Conservation (phyloP, 2,888 invertebrate species). For the Norana najaformis region DNA sequence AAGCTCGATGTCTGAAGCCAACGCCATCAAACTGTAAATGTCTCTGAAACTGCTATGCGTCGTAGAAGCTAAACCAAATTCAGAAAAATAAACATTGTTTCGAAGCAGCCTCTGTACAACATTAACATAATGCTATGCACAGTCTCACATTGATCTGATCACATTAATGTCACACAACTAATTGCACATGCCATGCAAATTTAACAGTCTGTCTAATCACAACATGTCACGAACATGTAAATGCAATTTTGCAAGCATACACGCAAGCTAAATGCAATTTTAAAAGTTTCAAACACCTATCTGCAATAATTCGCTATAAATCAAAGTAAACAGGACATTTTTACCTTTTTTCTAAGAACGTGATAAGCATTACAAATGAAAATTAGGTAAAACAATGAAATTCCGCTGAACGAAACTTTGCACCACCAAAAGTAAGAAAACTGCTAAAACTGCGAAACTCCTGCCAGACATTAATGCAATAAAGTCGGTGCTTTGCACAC, state of each 20-base stretch:
- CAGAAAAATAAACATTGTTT: neutral
- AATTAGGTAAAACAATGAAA: neutral
- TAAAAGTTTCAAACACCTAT: constrained; percentile 5
- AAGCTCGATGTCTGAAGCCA: constrained; percentile 2
- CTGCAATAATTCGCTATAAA: neutral
- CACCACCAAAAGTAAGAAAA: neutral
- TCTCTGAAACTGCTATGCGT: neutral
- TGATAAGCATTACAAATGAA: neutral
- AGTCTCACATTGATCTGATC: neutral
- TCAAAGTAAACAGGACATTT: neutral
- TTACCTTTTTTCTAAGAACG: neutral
- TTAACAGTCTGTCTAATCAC: neutral
- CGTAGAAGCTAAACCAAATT: neutral
- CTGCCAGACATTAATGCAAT: neutral
- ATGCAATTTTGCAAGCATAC: neutral
- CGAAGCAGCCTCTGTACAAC: neutral
- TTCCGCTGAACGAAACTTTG: neutral
- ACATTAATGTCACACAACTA: neutral
- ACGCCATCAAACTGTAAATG: neutral
- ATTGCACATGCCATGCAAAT: neutral
- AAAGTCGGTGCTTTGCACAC: neutral
- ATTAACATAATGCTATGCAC: neutral
- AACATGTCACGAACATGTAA: neutral
- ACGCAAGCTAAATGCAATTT: constrained; percentile 7
- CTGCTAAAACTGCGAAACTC: neutral